phyloP scores from a whole-genome alignment of 2,113 vertebrate species.

The Jacana jacana region DNA sequence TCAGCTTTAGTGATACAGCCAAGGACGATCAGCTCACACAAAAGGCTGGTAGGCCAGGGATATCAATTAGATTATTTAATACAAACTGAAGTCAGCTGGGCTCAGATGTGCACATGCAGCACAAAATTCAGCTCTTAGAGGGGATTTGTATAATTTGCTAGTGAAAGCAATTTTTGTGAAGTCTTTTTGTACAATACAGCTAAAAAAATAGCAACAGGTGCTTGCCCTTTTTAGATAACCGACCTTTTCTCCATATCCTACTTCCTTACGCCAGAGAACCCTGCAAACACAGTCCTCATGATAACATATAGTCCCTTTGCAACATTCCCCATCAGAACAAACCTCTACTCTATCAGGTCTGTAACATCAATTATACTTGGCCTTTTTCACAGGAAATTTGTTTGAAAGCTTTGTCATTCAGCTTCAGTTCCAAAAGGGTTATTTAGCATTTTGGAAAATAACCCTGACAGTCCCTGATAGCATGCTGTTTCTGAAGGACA shows the following conservation, averaged over 20 bases:
- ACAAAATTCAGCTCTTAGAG: background rate
- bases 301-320: background rate
- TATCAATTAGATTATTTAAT: background rate
- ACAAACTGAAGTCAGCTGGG: background rate
- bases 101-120: background rate
- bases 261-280: background rate
- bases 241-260: background rate
- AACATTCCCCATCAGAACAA: background rate
- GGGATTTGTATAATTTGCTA: background rate
- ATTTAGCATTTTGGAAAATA: background rate
- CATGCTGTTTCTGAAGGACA: background rate
- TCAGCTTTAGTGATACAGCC: background rate
- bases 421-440: background rate
- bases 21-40: background rate
- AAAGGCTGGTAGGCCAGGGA: background rate
- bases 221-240: background rate
- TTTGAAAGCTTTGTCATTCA: background rate
- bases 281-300: background rate
- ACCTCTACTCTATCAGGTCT: background rate
- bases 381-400: background rate
- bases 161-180: background rate
- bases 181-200: background rate
- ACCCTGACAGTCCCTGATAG: background rate
- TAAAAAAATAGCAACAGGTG: background rate
- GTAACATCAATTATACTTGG: background rate